Base-by-base conservation (phyloP, 2,888 invertebrate species). In the Nasonia oneida region DNA sequence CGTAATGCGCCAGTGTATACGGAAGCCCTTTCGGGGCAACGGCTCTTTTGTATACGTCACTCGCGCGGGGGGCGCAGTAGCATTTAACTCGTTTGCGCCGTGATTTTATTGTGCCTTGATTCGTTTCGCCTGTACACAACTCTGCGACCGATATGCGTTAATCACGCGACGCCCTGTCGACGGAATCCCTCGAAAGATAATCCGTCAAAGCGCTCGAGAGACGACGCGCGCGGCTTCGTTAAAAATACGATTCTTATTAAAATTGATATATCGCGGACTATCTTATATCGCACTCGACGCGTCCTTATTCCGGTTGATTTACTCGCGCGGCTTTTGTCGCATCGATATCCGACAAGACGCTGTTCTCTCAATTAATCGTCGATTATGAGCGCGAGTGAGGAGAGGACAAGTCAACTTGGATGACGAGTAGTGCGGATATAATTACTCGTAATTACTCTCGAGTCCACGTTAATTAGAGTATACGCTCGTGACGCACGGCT, bases 231-330 rank as follows among this genome's bases (percentile, higher is more conserved):
- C 23, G 14, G 10, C 37, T 73, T 73, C 42, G 23, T 73, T 73
- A 39, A 73, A 73, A 73, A 73, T 73, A 73, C 42, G 23, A 18
- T 73, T 42, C 73, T 73, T 73, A 73, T 73, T 73, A 73, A 73
- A 73, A 39, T 42, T 73, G 73, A 73, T 73, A 47, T 73, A 73
- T 73, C 23, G 23, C 57, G 73, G 23, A n/a, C 29, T 39, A 71
- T 71, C 71, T 73, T 23, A 4, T 42, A 39, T 73, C n/a, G 10
- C 39, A 39, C 71, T 71, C 71, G 8, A 0, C n/a, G 6, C 71
- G 39, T 71, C 71, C 39, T 18, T 39, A 39, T 71, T 37, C 39
- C 71, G 39, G 3, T 10, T 18, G 8, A 4, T 14, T 29, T 29
- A 4, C 18, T 70, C 15, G 18, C 33, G 14, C 33, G 15, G 33